phyloP scores from a whole-genome alignment of 2,797 vertebrate genomes.

The Austrolebias charrua region DNA sequence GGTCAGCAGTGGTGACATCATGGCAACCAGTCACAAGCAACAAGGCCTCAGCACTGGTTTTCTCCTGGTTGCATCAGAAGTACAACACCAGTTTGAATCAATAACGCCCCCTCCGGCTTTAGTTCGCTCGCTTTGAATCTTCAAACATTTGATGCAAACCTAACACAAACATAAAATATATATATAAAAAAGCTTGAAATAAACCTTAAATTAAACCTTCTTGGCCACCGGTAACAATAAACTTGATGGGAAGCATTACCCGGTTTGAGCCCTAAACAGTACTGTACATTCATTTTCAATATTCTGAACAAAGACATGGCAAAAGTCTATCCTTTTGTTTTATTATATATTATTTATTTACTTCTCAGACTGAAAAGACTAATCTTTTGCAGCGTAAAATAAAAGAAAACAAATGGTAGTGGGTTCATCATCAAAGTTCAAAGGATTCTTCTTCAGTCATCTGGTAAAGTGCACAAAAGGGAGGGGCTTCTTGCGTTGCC shows the following conservation, averaged over 20 bases:
- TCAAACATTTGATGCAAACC: constrained; percentile 1
- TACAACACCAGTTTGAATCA: constrained; percentile 38
- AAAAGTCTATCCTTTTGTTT: background rate
- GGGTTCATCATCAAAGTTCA: constrained; percentile 18
- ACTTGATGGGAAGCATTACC: background rate
- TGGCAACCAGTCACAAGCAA: constrained; percentile 59
- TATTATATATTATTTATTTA: background rate
- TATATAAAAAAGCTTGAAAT: background rate
- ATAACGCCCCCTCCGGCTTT: constrained; percentile 31
- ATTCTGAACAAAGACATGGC: too few relatives aligned
- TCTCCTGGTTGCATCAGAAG: constrained; percentile 65
- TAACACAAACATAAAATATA: background rate
- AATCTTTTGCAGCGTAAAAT: constrained; percentile 26
- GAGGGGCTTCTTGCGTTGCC: constrained; percentile 54
- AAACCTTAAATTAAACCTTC: background rate
- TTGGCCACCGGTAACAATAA: constrained; percentile 5
- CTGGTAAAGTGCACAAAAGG: constrained; percentile 69
- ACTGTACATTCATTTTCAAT: background rate
- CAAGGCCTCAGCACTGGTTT: constrained; percentile 60
- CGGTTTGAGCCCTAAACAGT: background rate
- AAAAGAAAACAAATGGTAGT: constrained; percentile 53
- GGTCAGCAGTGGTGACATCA: constrained; percentile 78
- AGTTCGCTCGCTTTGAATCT: constrained; percentile 27
- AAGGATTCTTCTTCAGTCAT: constrained; percentile 61
- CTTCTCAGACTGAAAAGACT: constrained; percentile 10